Percentiles rank a stretch among this genome's conserved stretches.
phyloP scores from a whole-genome alignment of 2,113 vertebrate species.

The Thymallus thymallus region DNA sequence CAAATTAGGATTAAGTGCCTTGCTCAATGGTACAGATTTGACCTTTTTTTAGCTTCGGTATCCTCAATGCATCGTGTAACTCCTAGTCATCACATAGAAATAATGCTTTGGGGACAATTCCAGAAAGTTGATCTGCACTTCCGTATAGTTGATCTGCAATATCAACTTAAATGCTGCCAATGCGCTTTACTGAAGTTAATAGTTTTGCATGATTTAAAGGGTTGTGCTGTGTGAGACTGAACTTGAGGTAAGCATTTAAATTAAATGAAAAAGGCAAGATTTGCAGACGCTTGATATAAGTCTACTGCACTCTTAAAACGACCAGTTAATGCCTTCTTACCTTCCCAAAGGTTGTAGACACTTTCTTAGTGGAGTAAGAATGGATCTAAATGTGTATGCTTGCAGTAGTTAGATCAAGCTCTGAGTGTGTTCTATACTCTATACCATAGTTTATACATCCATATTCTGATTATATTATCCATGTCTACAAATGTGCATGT shows the following conservation, averaged over 20 bases:
- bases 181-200: not conserved
- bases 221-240: not conserved
- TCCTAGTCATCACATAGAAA: not conserved
- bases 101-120: not conserved
- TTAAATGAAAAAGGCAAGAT: not conserved
- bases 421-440: not conserved
- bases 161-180: not conserved
- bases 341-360: not conserved
- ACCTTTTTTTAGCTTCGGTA: too few species aligned
- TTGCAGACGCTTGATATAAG: not conserved
- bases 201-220: not conserved
- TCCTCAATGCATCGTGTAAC: too few species aligned
- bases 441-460: not conserved
- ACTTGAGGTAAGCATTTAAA: conserved; percentile 1
- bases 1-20: too few species aligned
- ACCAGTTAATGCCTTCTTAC: not conserved
- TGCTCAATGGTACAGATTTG: too few species aligned
- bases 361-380: not conserved
- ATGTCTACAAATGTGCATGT: not conserved
- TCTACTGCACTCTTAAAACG: not conserved
- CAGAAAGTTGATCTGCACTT: not conserved
- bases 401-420: not conserved
- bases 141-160: not conserved
- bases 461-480: not conserved
- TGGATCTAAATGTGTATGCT: not conserved